Percentiles rank a stretch among this genome's conserved stretches.
These are phyloP conservation scores for Volucella inanis DNA, from an alignment of 2,888 invertebrate genomes.

Conservation along the genomic window DNA sequence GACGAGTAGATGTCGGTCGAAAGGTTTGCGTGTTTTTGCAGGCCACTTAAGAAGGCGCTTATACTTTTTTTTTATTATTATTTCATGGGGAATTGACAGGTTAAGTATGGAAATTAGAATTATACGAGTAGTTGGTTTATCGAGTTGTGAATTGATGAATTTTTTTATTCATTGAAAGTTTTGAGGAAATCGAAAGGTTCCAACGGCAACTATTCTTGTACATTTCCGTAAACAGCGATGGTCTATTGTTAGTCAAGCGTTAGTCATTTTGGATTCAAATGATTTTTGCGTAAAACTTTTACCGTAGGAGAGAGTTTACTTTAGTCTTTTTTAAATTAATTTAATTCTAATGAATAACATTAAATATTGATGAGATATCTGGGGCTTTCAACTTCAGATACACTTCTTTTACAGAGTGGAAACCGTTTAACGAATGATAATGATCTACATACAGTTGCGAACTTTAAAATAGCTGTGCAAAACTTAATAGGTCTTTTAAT, in stretches of 20 bases:
- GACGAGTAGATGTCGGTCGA: background rate
- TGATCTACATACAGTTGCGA: too few species aligned
- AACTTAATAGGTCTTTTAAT: too few species aligned
- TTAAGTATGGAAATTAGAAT: constrained; percentile 18
- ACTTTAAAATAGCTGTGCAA: too few species aligned
- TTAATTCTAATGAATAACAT: too few species aligned
- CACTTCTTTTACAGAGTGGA: too few species aligned
- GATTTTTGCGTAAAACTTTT: background rate
- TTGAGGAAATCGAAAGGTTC: constrained; percentile 8
- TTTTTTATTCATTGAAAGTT: background rate
- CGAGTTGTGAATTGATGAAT: background rate
- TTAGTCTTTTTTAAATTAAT: too few species aligned
- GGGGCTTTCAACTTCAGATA: too few species aligned
- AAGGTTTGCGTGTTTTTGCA: background rate
- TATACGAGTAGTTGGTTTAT: background rate
- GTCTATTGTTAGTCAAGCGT: background rate
- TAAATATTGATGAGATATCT: too few species aligned
- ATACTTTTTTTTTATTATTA: background rate
- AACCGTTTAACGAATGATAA: too few species aligned
- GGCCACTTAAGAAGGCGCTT: constrained; percentile 11
- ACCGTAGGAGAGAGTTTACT: too few species aligned
- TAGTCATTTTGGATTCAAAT: background rate
- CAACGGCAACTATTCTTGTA: background rate
- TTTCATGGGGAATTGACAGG: background rate
- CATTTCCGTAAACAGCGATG: too few species aligned